Evolutionary conservation across 2,888 invertebrate species (phyloP).

Genomic region (Lagria hirta): DNA sequence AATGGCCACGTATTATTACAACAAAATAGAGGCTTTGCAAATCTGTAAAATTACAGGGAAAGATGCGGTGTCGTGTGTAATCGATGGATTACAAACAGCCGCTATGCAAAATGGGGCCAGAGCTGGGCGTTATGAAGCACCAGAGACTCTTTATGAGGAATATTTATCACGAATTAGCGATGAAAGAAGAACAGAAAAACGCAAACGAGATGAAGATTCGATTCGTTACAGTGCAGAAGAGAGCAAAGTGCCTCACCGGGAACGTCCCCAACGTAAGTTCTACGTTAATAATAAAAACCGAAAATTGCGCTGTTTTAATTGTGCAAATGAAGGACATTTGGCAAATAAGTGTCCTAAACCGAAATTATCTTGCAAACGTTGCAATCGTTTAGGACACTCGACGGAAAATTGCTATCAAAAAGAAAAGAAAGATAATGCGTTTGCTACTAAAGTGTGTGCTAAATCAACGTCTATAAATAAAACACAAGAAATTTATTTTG

Average conservation of each 20-base stretch:
- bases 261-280: no score
- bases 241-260: no score
- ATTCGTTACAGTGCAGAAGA: not conserved
- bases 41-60: slow-evolving; percentile 18
- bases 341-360: slow-evolving; percentile 18
- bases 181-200: not conserved
- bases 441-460: no score
- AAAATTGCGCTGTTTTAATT: slow-evolving; percentile 31
- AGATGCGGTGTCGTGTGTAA: slow-evolving; percentile 27
- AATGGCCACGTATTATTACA: no score
- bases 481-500: no score
- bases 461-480: no score
- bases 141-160: slow-evolving; percentile 15
- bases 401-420: not conserved
- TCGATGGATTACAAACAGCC: slow-evolving; percentile 21
- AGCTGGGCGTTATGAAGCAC: slow-evolving; percentile 19
- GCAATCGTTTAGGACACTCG: slow-evolving; percentile 23
- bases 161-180: no score
- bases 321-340: slow-evolving; percentile 20
- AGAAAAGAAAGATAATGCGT: no score
- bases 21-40: no score
- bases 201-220: no score
- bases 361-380: slow-evolving; percentile 18
- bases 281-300: no score
- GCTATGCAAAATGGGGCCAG: slow-evolving; percentile 17